Base-by-base conservation (phyloP, 2,888 invertebrate species). In the Argyresthia albistria region DNA sequence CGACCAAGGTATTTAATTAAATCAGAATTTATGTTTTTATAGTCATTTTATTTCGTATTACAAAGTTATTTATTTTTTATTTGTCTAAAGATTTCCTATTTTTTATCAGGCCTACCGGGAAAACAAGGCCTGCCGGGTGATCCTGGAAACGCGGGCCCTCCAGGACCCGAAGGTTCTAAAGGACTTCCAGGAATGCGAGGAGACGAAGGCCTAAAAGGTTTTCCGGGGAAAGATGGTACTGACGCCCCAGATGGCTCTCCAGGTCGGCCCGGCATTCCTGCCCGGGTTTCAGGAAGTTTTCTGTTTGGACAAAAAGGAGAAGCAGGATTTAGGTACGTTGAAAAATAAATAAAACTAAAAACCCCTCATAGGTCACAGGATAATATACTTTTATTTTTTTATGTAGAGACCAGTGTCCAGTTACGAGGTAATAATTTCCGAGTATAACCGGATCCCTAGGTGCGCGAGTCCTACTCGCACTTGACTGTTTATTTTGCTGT, bases 191-290 rank as follows among this genome's bases (percentile, higher is more conserved):
- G 25, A 25, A 25, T 25, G 25, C 25, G 25, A 25, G 92, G 91
- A 8, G 63, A 69, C 0, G 63, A 64, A 0, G 90, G 90, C 1
- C 65, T 58, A 2, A 78, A 84, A 12, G 91, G 91, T 6, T n/a
- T 57, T 14, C 76, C 80, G 4, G 89, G 89, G 6, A 62, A 69
- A 7, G 79, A 83, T 55, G 90, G 90, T 46, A 61, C 69, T 1
- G 70, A 78, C 55, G 92, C 92, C 11, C 65, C 67, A 1, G 80
- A 89, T 53, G 92, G 92, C 4, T 54, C 56, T 0, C 80, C 88
- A 8, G 92, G 92, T 6, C 59, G 59, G 16, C 80, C 83, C 1
- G 92, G 92, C n/a, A 57, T 56, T 3, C 61, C 73, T 4, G 86
- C 89, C 56, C 69, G 61, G 68, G 75, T 66, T 60, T 77, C 60